Evolutionary conservation across 2,888 invertebrate genomes (phyloP).

Genomic region (Formica aserva): DNA sequence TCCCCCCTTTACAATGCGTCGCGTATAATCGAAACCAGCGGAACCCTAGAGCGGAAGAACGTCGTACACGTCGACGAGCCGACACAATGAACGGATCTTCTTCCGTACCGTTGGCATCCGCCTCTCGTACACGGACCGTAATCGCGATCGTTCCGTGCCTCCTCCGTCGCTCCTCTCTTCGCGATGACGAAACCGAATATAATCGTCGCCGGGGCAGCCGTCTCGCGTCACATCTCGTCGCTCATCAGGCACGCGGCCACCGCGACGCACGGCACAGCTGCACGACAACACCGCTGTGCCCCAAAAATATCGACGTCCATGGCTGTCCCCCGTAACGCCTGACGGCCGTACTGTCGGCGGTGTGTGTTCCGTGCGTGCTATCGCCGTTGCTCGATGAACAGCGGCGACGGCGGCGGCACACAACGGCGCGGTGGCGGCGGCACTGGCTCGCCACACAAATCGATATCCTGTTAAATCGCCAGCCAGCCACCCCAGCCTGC

Average conservation of each 20-base stretch:
- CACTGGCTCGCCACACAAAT: constrained; percentile 80
- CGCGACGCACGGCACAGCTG: constrained; percentile 75
- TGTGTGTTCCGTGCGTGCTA: constrained; percentile 33
- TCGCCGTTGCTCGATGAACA: background rate
- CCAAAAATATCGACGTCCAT: constrained; percentile 85
- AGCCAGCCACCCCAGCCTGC: constrained; percentile 72
- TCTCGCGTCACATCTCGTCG: constrained; percentile 76
- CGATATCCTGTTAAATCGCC: constrained; percentile 83
- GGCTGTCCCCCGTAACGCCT: constrained; percentile 77
- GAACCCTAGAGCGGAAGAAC: background rate
- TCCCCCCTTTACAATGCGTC: background rate
- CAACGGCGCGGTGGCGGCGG: constrained; percentile 63
- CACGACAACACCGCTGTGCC: constrained; percentile 78
- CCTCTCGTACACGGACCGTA: background rate
- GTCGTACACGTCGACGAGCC: background rate
- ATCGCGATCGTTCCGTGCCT: background rate
- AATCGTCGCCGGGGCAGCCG: constrained; percentile 59
- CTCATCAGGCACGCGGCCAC: constrained; percentile 78
- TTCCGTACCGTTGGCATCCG: background rate
- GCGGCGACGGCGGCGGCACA: constrained; percentile 2
- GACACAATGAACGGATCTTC: background rate
- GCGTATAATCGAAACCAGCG: background rate
- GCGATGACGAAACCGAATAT: constrained; percentile 29
- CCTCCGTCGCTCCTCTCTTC: constrained; percentile 29
- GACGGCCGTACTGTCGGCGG: constrained; percentile 33